These are phyloP conservation scores for Cyphomyrmex costatus DNA, from an alignment of 1,140 invertebrate genomes.

Conservation along the genomic window DNA sequence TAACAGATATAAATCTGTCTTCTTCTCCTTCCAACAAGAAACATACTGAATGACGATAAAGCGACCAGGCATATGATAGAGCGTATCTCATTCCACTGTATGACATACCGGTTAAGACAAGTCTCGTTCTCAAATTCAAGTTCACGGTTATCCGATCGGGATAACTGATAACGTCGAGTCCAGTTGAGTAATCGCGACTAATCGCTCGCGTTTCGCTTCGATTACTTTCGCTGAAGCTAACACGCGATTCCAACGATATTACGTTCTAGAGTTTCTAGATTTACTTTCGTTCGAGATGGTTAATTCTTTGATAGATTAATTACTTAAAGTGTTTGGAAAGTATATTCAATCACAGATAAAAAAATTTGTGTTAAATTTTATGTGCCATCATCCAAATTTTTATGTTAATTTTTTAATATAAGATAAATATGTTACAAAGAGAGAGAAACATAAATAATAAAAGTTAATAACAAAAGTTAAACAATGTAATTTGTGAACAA, in stretches of 20 bases:
- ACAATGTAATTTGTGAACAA: too few relatives aligned
- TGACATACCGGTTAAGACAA: conserved; percentile 35
- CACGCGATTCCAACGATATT: conserved; percentile 25
- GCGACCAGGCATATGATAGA: neutral
- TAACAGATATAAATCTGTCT: conserved; percentile 11
- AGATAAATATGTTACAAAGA: too few relatives aligned
- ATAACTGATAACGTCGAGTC: conserved; percentile 32
- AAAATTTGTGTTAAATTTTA: too few relatives aligned
- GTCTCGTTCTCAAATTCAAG: conserved; percentile 41
- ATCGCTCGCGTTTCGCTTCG: conserved; percentile 38
- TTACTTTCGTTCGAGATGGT: neutral
- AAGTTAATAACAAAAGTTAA: too few relatives aligned
- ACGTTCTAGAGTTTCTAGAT: neutral
- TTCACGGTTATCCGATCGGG: conserved; percentile 54
- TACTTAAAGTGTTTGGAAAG: neutral
- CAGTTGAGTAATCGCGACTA: neutral
- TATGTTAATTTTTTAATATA: too few relatives aligned
- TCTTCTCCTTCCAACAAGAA: neutral
- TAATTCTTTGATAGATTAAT: neutral
- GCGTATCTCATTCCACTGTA: conserved; percentile 1
- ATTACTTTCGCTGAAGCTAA: conserved; percentile 3
- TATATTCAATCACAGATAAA: neutral
- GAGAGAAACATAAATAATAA: too few relatives aligned
- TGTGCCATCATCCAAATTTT: too few relatives aligned
- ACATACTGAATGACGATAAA: neutral